Conservation (phyloP, 2,113 vertebrate genomes). For the Dicaeum eximium region DNA sequence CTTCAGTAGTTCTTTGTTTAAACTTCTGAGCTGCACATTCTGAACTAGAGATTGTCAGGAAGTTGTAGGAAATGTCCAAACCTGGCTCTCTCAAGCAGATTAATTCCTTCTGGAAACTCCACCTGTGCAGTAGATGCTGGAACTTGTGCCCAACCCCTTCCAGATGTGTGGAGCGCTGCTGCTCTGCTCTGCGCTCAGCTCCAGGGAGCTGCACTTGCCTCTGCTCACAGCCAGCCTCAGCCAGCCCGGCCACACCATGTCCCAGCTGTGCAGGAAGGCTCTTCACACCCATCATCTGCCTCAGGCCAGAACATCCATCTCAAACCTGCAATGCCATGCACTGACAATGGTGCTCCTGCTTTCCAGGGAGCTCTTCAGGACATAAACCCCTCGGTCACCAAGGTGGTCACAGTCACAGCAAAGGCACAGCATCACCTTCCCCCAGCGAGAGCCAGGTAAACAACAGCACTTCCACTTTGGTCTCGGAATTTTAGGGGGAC, state of each 20-base stretch:
- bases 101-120: constrained; percentile 28
- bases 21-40: background rate
- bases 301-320: background rate
- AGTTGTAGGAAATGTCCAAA: constrained; percentile 26
- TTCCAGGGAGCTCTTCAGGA: background rate
- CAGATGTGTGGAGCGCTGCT: background rate
- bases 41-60: background rate
- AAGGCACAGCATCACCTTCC: accelerated
- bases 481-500: background rate
- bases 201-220: background rate
- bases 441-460: background rate
- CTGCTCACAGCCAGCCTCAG: background rate
- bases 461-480: background rate
- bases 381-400: accelerated
- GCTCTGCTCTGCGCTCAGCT: too few relatives aligned
- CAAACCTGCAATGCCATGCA: accelerated
- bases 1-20: constrained; percentile 41
- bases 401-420: background rate
- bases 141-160: background rate
- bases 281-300: background rate
- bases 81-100: background rate
- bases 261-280: background rate
- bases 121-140: background rate
- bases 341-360: accelerated
- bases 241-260: accelerated